Evolutionary conservation across 2,113 vertebrate species (phyloP).

Genomic region (Proteles cristata): DNA sequence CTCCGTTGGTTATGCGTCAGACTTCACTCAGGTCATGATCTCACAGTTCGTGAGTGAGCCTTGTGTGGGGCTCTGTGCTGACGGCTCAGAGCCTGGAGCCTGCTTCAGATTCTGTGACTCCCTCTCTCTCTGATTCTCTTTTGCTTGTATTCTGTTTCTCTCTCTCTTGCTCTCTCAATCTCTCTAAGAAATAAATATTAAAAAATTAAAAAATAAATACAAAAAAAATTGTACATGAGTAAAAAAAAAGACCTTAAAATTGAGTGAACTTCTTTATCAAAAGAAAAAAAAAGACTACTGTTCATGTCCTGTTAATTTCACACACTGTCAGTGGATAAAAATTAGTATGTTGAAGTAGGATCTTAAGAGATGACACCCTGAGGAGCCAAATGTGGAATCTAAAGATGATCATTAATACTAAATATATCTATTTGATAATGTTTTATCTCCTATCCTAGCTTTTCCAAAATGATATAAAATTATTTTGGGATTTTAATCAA

Average conservation of each 20-base stretch:
- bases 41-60: no score
- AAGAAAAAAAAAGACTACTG: neutral
- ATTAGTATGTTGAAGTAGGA: neutral
- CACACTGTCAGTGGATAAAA: neutral
- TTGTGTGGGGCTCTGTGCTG: no score
- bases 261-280: neutral
- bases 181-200: no score
- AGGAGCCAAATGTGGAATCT: neutral
- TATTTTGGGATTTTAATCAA: neutral
- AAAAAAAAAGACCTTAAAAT: neutral
- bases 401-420: neutral
- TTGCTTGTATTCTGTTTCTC: no score
- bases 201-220: no score
- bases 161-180: no score
- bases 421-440: neutral
- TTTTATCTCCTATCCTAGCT: neutral
- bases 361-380: neutral
- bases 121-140: no score
- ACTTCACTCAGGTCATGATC: no score
- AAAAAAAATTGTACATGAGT: neutral
- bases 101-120: no score
- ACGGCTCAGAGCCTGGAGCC: no score
- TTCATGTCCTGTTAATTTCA: neutral
- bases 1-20: no score
- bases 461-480: neutral